These are phyloP conservation scores for Varanus salvator DNA, from an alignment of 2,113 vertebrate genomes.

Conservation along the genomic window DNA sequence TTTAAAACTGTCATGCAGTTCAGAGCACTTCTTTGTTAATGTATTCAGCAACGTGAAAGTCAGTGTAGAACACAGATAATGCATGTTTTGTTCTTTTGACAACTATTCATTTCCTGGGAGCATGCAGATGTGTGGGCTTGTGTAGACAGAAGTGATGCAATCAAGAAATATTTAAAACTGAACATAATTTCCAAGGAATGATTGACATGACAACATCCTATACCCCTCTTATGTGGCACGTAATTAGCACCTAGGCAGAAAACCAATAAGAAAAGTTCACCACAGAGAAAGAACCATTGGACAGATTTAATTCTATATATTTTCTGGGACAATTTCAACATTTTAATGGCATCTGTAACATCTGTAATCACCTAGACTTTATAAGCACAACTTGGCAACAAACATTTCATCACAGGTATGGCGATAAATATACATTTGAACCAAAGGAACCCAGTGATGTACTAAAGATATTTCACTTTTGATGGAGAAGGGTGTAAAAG, in stretches of 20 bases:
- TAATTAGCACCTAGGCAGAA: constrained; percentile 34
- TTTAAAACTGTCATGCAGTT: constrained; percentile 42
- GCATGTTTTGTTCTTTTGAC: constrained; percentile 64
- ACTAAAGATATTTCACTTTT: neutral
- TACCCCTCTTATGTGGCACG: constrained; percentile 30
- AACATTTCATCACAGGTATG: neutral
- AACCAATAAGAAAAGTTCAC: constrained; percentile 16
- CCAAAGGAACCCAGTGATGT: neutral
- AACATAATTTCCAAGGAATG: constrained; percentile 38
- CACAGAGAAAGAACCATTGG: neutral
- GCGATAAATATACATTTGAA: neutral
- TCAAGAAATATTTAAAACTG: constrained; percentile 49
- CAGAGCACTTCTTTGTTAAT: constrained; percentile 31
- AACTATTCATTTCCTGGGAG: constrained; percentile 65
- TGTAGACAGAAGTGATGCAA: constrained; percentile 51
- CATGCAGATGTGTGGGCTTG: constrained; percentile 40
- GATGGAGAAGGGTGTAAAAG: neutral
- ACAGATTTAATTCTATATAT: constrained; percentile 10
- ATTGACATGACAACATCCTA: constrained; percentile 9
- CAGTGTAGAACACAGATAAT: constrained; percentile 52
- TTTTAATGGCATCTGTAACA: neutral
- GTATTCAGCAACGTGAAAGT: constrained; percentile 54
- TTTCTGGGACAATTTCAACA: neutral
- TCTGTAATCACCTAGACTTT: neutral
- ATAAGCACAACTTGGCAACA: neutral